Conservation (phyloP, 1,140 invertebrate genomes). For the Uloborus diversus region DNA sequence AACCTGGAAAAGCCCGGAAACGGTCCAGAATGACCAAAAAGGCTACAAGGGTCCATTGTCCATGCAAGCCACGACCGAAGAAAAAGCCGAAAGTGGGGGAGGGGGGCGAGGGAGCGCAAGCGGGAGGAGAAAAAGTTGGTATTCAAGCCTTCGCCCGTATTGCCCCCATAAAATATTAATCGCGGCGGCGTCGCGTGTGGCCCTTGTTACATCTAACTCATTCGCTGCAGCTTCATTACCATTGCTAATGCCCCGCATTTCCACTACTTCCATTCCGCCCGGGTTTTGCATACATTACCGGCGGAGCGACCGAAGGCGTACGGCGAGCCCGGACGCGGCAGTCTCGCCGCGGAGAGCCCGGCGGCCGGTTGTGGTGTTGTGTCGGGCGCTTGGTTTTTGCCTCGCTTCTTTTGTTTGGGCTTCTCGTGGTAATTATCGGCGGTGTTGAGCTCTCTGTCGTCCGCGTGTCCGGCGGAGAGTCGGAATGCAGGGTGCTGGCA, state of each 20-base stretch:
- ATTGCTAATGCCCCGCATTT: conserved; percentile 50
- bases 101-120: not conserved
- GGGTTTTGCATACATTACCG: conserved; percentile 55
- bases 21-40: conserved; percentile 44
- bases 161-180: conserved; percentile 57
- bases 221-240: conserved; percentile 54
- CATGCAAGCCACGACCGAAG: conserved; percentile 45
- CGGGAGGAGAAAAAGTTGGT: conserved; percentile 18
- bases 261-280: conserved; percentile 29
- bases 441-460: not conserved
- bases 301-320: not conserved
- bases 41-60: conserved; percentile 38
- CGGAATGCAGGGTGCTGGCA: not conserved
- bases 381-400: not conserved
- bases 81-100: not conserved
- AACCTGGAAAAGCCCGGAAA: not conserved
- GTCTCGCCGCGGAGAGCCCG: conserved; percentile 27
- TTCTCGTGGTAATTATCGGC: not conserved
- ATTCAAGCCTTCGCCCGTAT: conserved; percentile 32
- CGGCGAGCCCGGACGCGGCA: conserved; percentile 13
- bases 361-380: conserved; percentile 8
- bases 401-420: not conserved
- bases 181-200: conserved; percentile 22
- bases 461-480: not conserved
- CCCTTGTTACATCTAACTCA: conserved; percentile 54